A percentile compares a stretch with the other conserved stretches of the same genome.
These are phyloP conservation scores for Plectropomus leopardus DNA, from an alignment of 2,113 vertebrate species.

Conservation along the genomic window DNA sequence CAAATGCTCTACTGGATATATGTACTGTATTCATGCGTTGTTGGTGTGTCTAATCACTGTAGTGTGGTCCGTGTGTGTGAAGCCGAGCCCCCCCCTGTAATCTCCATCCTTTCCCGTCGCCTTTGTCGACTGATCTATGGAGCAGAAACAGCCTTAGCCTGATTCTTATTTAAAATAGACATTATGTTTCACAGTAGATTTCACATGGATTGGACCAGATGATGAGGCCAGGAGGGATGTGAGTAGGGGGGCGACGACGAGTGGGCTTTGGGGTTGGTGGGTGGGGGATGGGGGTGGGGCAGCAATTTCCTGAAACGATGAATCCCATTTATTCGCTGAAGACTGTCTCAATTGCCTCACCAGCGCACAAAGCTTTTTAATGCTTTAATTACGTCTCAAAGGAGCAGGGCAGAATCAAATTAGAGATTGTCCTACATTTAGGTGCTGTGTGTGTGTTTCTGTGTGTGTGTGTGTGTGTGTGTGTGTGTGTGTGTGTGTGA, in stretches of 20 bases:
- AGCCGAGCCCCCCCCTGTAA: slow-evolving; percentile 50
- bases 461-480: slow-evolving; percentile 43
- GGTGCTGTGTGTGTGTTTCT: slow-evolving; percentile 49
- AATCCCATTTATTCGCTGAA: slow-evolving; percentile 87
- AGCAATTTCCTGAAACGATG: slow-evolving; percentile 86
- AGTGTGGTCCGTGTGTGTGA: slow-evolving; percentile 39
- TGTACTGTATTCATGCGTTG: slow-evolving; percentile 62
- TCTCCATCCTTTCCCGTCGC: slow-evolving; percentile 61
- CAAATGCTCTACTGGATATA: slow-evolving; percentile 53
- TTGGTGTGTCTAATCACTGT: slow-evolving; percentile 67
- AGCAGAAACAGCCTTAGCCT: slow-evolving; percentile 71
- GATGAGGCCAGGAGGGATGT: slow-evolving; percentile 70
- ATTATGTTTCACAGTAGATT: slow-evolving; percentile 81
- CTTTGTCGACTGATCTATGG: slow-evolving; percentile 68
- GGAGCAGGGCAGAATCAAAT: slow-evolving; percentile 86
- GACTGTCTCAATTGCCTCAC: slow-evolving; percentile 86
- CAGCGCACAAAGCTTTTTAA: slow-evolving; percentile 86
- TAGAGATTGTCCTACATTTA: slow-evolving; percentile 86
- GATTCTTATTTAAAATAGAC: slow-evolving; percentile 82
- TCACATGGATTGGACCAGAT: slow-evolving; percentile 79
- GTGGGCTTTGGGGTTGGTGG: slow-evolving; percentile 59
- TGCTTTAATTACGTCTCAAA: slow-evolving; percentile 89
- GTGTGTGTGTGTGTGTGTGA: slow-evolving; percentile 9
- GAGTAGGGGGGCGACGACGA: slow-evolving; percentile 27
- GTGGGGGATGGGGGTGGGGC: slow-evolving; percentile 75